phyloP scores from a whole-genome alignment of 1,140 invertebrate genomes.

The Diprion similis region DNA sequence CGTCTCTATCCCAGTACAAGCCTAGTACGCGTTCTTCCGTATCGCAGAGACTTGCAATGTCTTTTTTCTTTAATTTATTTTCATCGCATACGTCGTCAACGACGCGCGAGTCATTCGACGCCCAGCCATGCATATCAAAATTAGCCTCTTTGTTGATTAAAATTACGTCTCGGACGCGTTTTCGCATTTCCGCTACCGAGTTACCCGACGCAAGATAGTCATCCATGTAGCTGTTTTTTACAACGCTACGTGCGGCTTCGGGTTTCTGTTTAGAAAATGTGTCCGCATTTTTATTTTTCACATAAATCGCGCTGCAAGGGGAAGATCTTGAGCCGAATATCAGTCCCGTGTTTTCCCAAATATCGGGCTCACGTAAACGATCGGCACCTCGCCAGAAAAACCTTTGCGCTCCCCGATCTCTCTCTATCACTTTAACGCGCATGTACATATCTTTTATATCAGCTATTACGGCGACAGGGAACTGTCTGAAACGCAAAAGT shows the following conservation, averaged over 20 bases:
- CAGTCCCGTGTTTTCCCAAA: constrained; percentile 35
- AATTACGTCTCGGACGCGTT: background rate
- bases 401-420: no score
- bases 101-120: background rate
- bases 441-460: no score
- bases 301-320: constrained; percentile 35
- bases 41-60: background rate
- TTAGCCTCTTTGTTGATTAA: background rate
- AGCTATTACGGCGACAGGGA: background rate
- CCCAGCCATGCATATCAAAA: constrained; percentile 20
- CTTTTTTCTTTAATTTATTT: background rate
- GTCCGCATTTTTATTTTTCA: constrained; percentile 11
- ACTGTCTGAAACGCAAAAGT: constrained; percentile 30
- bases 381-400: constrained; percentile 23
- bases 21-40: constrained; percentile 21
- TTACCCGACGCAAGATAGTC: background rate
- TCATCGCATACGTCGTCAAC: background rate
- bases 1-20: constrained; percentile 15
- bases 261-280: background rate
- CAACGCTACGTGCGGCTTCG: background rate
- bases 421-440: no score
- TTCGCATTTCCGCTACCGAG: background rate
- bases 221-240: background rate
- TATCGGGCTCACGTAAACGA: background rate
- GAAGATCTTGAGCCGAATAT: constrained; percentile 44